These are phyloP conservation scores for Schizotus pectinicornis DNA, from an alignment of 2,888 invertebrate species.

Conservation along the genomic window DNA sequence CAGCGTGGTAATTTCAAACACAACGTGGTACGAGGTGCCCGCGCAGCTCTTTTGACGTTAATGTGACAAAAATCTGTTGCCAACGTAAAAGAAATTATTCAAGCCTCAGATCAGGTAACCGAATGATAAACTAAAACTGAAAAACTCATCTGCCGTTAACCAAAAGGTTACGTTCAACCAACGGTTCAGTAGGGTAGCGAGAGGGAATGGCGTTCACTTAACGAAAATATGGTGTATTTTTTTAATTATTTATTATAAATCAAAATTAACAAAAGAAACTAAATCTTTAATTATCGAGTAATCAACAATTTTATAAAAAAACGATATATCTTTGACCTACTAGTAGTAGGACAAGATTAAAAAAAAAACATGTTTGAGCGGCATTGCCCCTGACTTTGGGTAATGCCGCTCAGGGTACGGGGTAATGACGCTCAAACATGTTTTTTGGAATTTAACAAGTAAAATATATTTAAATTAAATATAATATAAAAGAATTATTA, in stretches of 20 bases:
- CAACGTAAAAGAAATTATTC: too few relatives aligned
- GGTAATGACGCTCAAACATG: slow-evolving; percentile 28
- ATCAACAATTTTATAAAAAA: slow-evolving; percentile 29
- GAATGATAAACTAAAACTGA: too few relatives aligned
- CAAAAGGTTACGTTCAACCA: too few relatives aligned
- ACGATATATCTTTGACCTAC: slow-evolving; percentile 25
- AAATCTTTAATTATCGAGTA: slow-evolving; percentile 31
- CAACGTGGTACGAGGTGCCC: too few relatives aligned
- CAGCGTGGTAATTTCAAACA: too few relatives aligned
- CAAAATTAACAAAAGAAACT: slow-evolving; percentile 29
- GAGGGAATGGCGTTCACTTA: slow-evolving; percentile 32
- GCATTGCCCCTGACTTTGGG: slow-evolving; percentile 25
- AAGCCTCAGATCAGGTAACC: too few relatives aligned
- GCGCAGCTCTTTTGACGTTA: too few relatives aligned
- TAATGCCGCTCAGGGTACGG: slow-evolving; percentile 28
- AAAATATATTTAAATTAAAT: slow-evolving; percentile 23
- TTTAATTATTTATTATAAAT: slow-evolving; percentile 32
- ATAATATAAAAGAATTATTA: slow-evolving; percentile 8
- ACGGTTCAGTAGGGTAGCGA: neutral
- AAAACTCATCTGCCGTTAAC: too few relatives aligned
- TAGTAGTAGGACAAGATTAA: slow-evolving; percentile 28
- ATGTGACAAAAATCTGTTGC: too few relatives aligned
- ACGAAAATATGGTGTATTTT: slow-evolving; percentile 33
- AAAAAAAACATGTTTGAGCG: slow-evolving; percentile 24
- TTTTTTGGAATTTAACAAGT: slow-evolving; percentile 19